Conservation (phyloP, 2,797 vertebrate species). For the Takifugu rubripes region DNA sequence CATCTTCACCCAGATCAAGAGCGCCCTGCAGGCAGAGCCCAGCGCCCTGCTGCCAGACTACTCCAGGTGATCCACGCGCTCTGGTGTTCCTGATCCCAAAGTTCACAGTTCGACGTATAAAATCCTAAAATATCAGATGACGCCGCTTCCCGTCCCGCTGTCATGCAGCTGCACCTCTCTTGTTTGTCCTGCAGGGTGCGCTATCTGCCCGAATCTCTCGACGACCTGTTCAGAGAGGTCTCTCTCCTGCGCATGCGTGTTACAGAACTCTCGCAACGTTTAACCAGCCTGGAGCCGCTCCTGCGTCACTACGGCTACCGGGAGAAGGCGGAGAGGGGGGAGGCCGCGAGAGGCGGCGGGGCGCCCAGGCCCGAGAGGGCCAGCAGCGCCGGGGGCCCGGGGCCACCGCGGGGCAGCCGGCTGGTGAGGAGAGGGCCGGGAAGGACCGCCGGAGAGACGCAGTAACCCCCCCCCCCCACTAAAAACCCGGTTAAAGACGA, state of each 20-base stretch:
- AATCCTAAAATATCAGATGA: no score
- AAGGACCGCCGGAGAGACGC: no score
- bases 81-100: no score
- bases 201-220: constrained; percentile 84
- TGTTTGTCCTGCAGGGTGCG: constrained; percentile 77
- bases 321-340: constrained; percentile 36
- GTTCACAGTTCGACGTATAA: no score
- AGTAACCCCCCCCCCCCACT: no score
- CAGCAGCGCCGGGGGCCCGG: constrained; percentile 6
- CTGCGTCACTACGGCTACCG: constrained; percentile 80
- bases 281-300: constrained; percentile 80
- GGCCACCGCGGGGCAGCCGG: constrained; percentile 32
- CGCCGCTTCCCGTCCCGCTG: no score
- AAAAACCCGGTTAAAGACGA: no score
- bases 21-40: constrained; percentile 76
- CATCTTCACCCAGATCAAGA: constrained; percentile 80
- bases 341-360: neutral
- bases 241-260: constrained; percentile 82
- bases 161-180: constrained; percentile 21
- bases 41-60: constrained; percentile 77
- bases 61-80: constrained; percentile 67
- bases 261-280: constrained; percentile 82
- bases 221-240: constrained; percentile 86
- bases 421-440: constrained; percentile 55
- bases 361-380: constrained; percentile 27